These are phyloP conservation scores for Osmerus mordax DNA, from an alignment of 2,113 vertebrate species.

Conservation along the genomic window DNA sequence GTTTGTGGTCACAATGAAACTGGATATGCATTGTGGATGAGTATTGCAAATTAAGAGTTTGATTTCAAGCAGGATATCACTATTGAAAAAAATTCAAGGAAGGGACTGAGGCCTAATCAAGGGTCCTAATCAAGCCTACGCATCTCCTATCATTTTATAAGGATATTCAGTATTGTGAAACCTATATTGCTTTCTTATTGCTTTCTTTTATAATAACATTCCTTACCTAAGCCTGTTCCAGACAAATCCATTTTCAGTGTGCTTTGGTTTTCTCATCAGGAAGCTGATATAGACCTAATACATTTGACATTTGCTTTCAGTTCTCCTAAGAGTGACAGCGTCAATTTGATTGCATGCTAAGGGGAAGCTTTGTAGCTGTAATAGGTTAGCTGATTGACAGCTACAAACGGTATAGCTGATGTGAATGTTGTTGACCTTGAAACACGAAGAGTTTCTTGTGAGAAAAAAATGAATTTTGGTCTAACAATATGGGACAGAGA, in stretches of 20 bases:
- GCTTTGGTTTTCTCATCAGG: no score
- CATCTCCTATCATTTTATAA: no score
- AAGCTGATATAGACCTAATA: no score
- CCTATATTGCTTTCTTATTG: no score
- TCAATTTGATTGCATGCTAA: no score
- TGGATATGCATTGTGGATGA: slow-evolving; percentile 8
- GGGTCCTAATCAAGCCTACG: no score
- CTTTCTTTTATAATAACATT: no score
- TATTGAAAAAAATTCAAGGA: neutral
- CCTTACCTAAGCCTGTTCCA: no score
- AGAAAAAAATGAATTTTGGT: neutral
- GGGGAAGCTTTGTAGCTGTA: neutral
- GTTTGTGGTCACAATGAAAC: slow-evolving; percentile 18
- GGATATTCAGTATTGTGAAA: no score
- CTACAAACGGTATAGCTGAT: neutral
- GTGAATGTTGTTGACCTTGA: slow-evolving; percentile 1
- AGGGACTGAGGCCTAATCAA: neutral
- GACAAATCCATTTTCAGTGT: no score
- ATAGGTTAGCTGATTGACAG: neutral
- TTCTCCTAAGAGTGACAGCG: no score
- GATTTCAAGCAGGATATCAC: neutral
- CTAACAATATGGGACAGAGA: neutral
- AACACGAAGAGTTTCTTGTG: neutral
- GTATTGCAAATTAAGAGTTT: slow-evolving; percentile 2
- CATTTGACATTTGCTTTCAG: no score